Evolutionary conservation across 2,888 invertebrate genomes (phyloP), one percentile per base, ranked within the genome.

Genomic region (Pammene aurita): DNA sequence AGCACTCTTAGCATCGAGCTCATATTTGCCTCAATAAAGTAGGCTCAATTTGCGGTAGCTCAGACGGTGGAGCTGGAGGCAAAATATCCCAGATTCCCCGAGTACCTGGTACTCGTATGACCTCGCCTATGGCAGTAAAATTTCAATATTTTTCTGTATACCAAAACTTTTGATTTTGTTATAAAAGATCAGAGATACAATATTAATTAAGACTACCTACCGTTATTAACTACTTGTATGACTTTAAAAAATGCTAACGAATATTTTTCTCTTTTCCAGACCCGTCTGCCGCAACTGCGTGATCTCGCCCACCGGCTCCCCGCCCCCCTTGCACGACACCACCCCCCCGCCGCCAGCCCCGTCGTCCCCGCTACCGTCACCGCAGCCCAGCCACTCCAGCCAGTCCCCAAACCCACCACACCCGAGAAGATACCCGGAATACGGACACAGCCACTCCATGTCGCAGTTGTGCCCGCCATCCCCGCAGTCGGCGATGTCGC

Each of bases 271-370:
- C 80, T 73, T 83, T 88, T 85, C 77, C 94, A 96, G 96, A 84
- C 96, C 96, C 78, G 96, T 96, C 83, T 96, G 96, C 92, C 94
- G 96, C 72, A 96, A 96, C 93, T 96, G 96, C 93, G 96, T 96
- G 87, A 92, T 93, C 42, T 92, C 93, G 55, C 93, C 91, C 66
- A 93, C 93, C 35, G 84, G 92, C 0, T 90, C 91, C 0, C 89
- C 91, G 0, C 92, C 90, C 4, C 91, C 88, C 1, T 84, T 87
- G 1, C 88, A 87, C 77, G 88, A 88, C 78, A 88, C 92, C 0
- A 81, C 91, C 5, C 86, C 92, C 0, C 81, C 86, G 42, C 76
- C 81, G 69, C 78, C 65, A 76, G 83, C 80, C 85, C 84, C 78
- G 87, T 86, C 77, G 85, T 90, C 14, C 88, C 87, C 14, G 77